Evolutionary conservation across 2,797 vertebrate genomes (phyloP).

Genomic region (Microctenopoma stevenorrisi): DNA sequence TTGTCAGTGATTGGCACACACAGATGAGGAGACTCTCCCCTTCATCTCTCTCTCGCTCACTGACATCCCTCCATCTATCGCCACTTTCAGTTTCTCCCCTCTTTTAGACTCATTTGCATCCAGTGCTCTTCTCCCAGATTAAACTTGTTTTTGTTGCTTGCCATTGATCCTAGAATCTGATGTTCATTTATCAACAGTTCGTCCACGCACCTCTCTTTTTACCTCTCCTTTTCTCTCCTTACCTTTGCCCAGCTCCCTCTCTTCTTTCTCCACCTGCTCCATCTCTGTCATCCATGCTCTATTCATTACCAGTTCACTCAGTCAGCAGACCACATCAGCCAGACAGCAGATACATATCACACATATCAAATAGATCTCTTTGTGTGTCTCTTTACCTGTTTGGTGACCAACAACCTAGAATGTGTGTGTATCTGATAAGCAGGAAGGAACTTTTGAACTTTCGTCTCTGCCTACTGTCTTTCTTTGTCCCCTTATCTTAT

Average conservation of each 20-base stretch:
- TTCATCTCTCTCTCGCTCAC: conserved; percentile 30
- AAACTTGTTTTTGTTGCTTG: neutral
- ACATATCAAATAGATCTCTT: conserved; percentile 53
- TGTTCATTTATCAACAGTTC: conserved; percentile 24
- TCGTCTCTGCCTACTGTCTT: conserved; percentile 1
- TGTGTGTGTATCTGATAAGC: conserved; percentile 13
- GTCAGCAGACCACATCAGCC: conserved; percentile 45
- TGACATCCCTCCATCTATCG: neutral
- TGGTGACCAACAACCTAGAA: conserved; percentile 24
- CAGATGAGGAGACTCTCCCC: conserved; percentile 44
- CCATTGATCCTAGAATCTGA: conserved; percentile 19
- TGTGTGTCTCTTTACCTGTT: conserved; percentile 41
- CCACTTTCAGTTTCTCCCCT: conserved; percentile 4
- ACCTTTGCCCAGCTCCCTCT: conserved; percentile 15
- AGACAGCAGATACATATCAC: conserved; percentile 56
- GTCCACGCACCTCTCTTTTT: conserved; percentile 10
- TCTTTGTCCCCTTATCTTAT: conserved; percentile 19
- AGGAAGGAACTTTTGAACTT: conserved; percentile 54
- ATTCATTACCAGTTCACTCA: conserved; percentile 51
- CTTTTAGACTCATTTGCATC: neutral
- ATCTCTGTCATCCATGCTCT: conserved; percentile 40
- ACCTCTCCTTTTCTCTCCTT: conserved; percentile 19
- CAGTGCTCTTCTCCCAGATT: neutral
- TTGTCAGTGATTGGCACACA: conserved; percentile 65
- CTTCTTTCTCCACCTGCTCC: conserved; percentile 36